phyloP scores from a whole-genome alignment of 2,113 vertebrate species.

The Diadophis punctatus region DNA sequence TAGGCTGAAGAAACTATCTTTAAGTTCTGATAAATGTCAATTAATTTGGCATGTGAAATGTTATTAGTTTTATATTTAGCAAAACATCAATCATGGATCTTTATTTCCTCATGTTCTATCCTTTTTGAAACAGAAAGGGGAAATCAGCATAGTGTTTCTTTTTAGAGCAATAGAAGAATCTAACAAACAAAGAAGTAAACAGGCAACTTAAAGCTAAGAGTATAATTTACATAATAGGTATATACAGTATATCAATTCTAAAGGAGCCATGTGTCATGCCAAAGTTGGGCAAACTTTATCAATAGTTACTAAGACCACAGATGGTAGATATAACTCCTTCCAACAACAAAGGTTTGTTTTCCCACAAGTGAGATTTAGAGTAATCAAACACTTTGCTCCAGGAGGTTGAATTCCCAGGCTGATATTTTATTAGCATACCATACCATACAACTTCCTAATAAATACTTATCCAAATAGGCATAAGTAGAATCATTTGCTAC shows the following conservation, averaged over 20 bases:
- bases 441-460: not conserved
- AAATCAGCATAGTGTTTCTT: not conserved
- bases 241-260: not conserved
- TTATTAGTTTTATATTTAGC: too few species aligned
- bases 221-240: not conserved
- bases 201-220: not conserved
- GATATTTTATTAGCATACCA: rapidly evolving
- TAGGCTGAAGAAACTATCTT: too few species aligned
- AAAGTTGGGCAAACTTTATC: not conserved
- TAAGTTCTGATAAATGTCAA: too few species aligned
- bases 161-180: conserved; percentile 20
- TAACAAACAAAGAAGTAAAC: not conserved
- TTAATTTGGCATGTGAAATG: too few species aligned
- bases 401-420: not conserved
- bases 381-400: not conserved
- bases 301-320: rapidly evolving
- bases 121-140: not conserved
- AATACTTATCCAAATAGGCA: not conserved
- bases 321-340: not conserved
- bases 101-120: too few species aligned
- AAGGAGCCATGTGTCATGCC: rapidly evolving
- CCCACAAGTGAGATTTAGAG: not conserved
- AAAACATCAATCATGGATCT: too few species aligned
- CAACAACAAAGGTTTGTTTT: not conserved
- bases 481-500: not conserved